Evolutionary conservation across 2,888 invertebrate genomes (phyloP), one percentile per base, ranked within the genome.

Genomic region (Drosophila tanythrix): DNA sequence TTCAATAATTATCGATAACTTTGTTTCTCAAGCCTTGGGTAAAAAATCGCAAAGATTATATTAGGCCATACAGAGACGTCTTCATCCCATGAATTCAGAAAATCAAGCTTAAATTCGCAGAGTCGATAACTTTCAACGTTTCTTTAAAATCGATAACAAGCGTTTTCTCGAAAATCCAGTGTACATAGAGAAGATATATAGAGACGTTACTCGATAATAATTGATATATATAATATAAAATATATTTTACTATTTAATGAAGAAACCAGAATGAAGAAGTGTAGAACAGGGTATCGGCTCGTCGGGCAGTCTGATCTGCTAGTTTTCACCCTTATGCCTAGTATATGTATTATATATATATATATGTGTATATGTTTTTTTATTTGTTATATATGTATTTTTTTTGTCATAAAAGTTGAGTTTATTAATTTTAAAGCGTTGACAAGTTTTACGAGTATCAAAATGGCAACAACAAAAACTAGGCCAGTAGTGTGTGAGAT

Each of bases 351-450:
- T 21, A 33, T 46, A 27, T 40, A 25, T 43, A 25, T 43, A 15
- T 31, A 10, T 65, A 11, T 66, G 21, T 21, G 13, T 46, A 21
- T 13, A 21, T 8, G 3, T n/a, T 38, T 11, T 64, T 55, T 60
- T 63, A 36, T 40, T 36, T 55, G 40, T 21, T 25, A 25, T 46
- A 15, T 15, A 29, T 68, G 29, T 36, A 57, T 48, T 31, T 66
- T 68, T 72, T 43, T 74, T 53, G 65, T 68, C 70, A 65, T 77
- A 88, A 89, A 88, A 79, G 71, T 77, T 74, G 72, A 74, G 77
- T 89, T 86, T 86, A 86, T 89, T 86, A 88, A 90, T 86, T 86
- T 88, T 88, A 72, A 89, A 90, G 74, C 90, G 85, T 78, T 89
- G 86, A 88, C 90, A 90, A 86, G 74, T 86, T 85, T 90, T 88